Percentiles rank a stretch among this genome's conserved stretches.
These are phyloP conservation scores for Glaucidium brasilianum DNA, from an alignment of 2,113 vertebrate genomes.

Conservation along the genomic window DNA sequence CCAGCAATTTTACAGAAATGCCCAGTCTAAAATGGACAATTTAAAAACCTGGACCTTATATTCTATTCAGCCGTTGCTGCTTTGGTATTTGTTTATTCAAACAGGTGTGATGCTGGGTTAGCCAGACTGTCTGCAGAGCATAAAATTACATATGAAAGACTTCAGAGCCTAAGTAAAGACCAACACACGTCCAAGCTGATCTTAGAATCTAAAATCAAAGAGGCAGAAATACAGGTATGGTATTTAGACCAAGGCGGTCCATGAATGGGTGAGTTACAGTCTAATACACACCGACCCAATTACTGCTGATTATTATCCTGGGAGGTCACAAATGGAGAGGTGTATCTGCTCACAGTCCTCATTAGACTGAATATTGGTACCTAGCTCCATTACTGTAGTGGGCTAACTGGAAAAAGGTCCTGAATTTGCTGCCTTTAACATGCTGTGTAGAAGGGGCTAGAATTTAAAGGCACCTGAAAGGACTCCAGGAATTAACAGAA, in stretches of 20 bases:
- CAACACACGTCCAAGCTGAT: conserved; percentile 77
- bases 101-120: conserved; percentile 80
- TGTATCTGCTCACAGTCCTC: neutral
- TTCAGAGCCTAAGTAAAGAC: conserved; percentile 78
- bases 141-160: conserved; percentile 75
- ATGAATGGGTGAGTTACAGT: neutral
- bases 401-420: neutral
- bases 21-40: neutral
- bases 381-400: neutral
- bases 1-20: neutral
- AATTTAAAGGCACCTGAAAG: neutral
- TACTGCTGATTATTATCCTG: neutral
- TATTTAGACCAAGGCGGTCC: neutral
- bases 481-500: neutral
- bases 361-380: neutral
- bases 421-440: neutral
- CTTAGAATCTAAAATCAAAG: conserved; percentile 87
- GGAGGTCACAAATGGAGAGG: neutral
- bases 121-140: conserved; percentile 79
- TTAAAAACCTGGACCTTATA: neutral
- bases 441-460: neutral
- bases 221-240: conserved; percentile 79
- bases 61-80: neutral
- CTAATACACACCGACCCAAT: neutral
- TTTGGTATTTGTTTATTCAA: conserved; percentile 20